phyloP scores from a whole-genome alignment of 2,113 vertebrate genomes.

The Sciurus niger region DNA sequence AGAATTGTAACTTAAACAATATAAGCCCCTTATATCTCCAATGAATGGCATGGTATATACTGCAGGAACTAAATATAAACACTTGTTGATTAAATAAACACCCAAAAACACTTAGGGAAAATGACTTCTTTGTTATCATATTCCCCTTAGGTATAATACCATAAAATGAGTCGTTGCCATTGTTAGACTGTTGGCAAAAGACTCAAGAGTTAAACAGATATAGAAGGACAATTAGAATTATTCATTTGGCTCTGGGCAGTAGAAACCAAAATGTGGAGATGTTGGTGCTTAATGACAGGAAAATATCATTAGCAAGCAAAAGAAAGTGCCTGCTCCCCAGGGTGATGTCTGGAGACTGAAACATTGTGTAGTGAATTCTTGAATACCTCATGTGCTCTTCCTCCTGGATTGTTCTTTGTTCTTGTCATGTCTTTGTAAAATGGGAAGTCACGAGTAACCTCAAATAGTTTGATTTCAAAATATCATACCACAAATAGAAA shows the following conservation, averaged over 20 bases:
- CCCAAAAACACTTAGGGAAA: conserved; percentile 59
- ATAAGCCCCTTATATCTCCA: not conserved
- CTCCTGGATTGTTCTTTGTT: not conserved
- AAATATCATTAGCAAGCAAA: conserved; percentile 72
- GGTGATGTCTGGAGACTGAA: conserved; percentile 20
- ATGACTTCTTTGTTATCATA: conserved; percentile 1
- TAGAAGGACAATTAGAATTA: conserved; percentile 62
- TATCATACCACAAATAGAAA: not conserved
- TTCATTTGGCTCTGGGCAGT: conserved; percentile 70
- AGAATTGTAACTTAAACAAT: not conserved
- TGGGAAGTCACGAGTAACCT: not conserved
- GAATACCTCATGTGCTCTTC: not conserved
- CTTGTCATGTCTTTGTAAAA: not conserved
- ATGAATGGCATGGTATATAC: not conserved
- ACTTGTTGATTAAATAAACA: conserved; percentile 53
- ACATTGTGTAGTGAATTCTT: conserved; percentile 49
- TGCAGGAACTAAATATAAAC: not conserved
- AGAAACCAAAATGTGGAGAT: conserved; percentile 62
- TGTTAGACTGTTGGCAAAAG: conserved; percentile 49
- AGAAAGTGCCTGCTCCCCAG: conserved; percentile 6
- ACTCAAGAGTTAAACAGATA: conserved; percentile 58
- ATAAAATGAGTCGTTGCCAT: conserved; percentile 62
- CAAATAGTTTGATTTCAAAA: not conserved
- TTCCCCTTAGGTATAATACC: conserved; percentile 9
- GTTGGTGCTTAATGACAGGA: conserved; percentile 64